Percentiles rank a stretch among this genome's conserved stretches.
phyloP scores from a whole-genome alignment of 2,797 vertebrate species.

The Neolamprologus multifasciatus region DNA sequence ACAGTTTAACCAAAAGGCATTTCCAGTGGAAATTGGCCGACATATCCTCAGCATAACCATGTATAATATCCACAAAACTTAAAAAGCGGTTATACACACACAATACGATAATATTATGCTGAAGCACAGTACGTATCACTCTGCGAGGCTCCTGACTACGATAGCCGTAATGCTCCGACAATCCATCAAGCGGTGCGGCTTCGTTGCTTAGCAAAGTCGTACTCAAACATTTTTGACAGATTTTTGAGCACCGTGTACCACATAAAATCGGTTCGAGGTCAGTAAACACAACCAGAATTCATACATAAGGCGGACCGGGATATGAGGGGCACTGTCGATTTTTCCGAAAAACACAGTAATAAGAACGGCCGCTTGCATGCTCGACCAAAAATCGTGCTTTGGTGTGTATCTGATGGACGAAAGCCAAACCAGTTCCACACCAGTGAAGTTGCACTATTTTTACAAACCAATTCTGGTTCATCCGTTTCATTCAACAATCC shows the following conservation, averaged over 20 bases:
- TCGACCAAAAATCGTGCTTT: neutral
- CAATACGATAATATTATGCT: neutral
- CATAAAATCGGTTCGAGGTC: neutral
- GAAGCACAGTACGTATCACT: neutral
- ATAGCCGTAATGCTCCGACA: too few relatives aligned
- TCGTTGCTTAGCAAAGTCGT: too few relatives aligned
- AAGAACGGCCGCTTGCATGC: neutral
- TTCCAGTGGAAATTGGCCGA: neutral
- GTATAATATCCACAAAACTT: neutral
- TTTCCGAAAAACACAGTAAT: neutral
- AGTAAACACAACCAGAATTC: neutral
- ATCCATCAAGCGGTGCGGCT: too few relatives aligned
- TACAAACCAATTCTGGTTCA: neutral
- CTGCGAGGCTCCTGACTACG: neutral
- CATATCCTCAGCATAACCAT: neutral
- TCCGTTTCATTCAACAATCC: neutral
- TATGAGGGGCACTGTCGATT: neutral
- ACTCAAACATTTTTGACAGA: neutral
- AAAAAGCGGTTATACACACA: neutral
- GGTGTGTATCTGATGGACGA: neutral
- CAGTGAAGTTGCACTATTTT: neutral
- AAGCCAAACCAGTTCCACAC: neutral
- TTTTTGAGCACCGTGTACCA: neutral
- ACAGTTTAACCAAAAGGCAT: neutral
- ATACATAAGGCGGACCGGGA: neutral